Conservation (phyloP, 2,888 invertebrate genomes). For the Thereva unica region DNA sequence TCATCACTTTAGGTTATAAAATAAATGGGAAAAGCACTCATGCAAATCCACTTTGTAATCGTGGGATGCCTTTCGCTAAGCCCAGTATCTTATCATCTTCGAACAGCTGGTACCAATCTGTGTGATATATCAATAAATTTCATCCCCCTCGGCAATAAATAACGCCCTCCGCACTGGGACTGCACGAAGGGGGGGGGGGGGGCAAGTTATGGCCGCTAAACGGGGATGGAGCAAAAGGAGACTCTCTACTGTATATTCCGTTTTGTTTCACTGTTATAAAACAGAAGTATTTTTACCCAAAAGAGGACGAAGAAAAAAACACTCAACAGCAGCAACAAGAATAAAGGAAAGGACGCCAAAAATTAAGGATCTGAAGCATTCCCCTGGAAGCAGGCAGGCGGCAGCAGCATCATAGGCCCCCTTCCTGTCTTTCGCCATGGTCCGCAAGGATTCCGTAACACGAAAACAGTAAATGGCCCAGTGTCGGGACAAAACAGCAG, state of each 20-base stretch:
- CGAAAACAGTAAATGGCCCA: slow-evolving; percentile 22
- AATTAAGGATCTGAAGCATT: slow-evolving; percentile 21
- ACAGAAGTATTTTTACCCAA: neutral
- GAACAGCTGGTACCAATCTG: slow-evolving; percentile 47
- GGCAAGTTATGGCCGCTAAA: neutral
- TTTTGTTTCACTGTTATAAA: slow-evolving; percentile 6
- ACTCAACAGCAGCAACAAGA: neutral
- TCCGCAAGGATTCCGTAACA: slow-evolving; percentile 27
- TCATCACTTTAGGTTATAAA: slow-evolving; percentile 25
- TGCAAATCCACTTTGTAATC: slow-evolving; percentile 22
- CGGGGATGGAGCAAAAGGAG: neutral
- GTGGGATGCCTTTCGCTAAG: slow-evolving; percentile 5
- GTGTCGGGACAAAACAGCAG: slow-evolving; percentile 3
- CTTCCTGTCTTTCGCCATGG: slow-evolving; percentile 2
- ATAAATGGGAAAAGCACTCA: slow-evolving; percentile 21
- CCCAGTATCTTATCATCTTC: slow-evolving; percentile 43
- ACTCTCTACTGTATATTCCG: slow-evolving; percentile 14
- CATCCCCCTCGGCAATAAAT: slow-evolving; percentile 45
- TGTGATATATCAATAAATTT: slow-evolving; percentile 47
- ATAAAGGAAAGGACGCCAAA: slow-evolving; percentile 22
- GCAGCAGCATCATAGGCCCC: neutral
- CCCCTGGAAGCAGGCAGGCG: neutral
- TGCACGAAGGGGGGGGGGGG: too few species aligned
- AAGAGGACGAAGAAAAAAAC: too few species aligned
- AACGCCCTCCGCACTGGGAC: slow-evolving; percentile 38